Evolutionary conservation across 2,797 vertebrate genomes (phyloP).

Genomic region (Stomatorhinus walkeri): DNA sequence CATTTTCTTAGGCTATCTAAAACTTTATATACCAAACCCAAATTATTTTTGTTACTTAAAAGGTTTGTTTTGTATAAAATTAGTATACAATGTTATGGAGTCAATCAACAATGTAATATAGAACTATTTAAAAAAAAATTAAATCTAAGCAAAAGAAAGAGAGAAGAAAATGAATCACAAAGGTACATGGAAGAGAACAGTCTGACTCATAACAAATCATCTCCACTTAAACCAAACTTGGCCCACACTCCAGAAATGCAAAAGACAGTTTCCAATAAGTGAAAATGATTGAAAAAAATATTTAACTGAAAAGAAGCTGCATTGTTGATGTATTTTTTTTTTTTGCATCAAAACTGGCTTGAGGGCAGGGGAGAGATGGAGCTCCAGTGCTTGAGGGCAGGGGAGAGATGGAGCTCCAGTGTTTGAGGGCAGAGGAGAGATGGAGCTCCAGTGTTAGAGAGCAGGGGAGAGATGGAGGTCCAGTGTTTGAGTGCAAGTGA

Average conservation of each 20-base stretch:
- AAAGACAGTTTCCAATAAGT: background rate
- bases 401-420: too few relatives aligned
- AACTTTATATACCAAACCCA: background rate
- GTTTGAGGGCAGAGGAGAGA: background rate
- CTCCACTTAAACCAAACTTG: background rate
- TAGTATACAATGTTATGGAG: background rate
- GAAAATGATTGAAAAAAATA: background rate
- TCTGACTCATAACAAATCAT: background rate
- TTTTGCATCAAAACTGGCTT: background rate
- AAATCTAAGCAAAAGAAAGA: background rate
- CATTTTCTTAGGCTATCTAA: background rate
- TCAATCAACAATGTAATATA: background rate
- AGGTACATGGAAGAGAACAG: background rate
- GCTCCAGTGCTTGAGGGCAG: too few relatives aligned
- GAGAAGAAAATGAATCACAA: background rate
- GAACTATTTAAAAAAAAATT: background rate
- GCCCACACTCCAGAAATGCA: background rate
- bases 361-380: too few relatives aligned
- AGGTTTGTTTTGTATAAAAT: background rate
- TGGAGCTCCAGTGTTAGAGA: background rate
- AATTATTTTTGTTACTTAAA: background rate
- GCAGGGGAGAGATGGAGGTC: too few relatives aligned
- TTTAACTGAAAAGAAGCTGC: background rate
- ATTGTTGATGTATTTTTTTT: background rate
- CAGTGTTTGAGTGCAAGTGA: background rate